Conservation (phyloP, 2,888 invertebrate species). For the Deroplatys truncata region DNA sequence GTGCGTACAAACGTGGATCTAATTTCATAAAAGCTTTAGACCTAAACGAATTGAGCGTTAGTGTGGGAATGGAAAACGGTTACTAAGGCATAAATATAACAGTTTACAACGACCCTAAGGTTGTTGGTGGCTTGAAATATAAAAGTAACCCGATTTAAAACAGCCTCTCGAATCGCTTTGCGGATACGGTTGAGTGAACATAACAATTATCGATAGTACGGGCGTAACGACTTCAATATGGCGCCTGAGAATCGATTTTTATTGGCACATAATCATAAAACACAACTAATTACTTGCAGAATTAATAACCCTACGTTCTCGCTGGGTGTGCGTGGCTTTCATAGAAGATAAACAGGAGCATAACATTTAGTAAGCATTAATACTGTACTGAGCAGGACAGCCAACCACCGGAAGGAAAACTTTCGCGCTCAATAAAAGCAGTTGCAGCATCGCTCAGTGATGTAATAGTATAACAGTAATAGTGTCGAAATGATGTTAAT, state of each 20-base stretch:
- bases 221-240: not conserved
- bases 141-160: not conserved
- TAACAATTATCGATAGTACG: not conserved
- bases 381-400: not conserved
- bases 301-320: not conserved
- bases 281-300: not conserved
- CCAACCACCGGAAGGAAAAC: not conserved
- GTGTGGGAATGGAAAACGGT: too few relatives aligned
- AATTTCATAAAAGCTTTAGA: too few relatives aligned
- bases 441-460: too few relatives aligned
- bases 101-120: not conserved
- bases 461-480: too few relatives aligned
- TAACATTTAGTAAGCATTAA: not conserved
- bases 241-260: not conserved
- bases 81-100: not conserved
- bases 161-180: not conserved
- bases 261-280: not conserved
- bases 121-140: not conserved
- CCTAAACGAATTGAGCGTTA: not conserved
- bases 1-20: too few relatives aligned
- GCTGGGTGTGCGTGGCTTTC: not conserved
- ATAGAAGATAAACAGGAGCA: not conserved
- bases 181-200: not conserved
- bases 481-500: too few relatives aligned
- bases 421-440: too few relatives aligned